Evolutionary conservation across 2,888 invertebrate genomes (phyloP).

Genomic region (Adelognathus sp.): DNA sequence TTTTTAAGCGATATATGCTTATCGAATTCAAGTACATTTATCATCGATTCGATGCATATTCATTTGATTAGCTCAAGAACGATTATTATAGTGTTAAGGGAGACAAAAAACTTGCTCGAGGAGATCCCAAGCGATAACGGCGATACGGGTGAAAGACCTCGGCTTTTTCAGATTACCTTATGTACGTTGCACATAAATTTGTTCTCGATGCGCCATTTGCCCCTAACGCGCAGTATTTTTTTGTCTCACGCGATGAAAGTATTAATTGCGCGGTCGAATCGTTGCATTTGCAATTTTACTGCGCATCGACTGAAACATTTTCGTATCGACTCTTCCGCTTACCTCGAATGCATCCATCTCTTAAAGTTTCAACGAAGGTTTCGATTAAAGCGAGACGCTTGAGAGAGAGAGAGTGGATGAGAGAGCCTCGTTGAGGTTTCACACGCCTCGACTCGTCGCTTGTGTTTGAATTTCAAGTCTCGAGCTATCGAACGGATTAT

Average conservation of each 20-base stretch:
- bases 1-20: no score
- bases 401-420: background rate
- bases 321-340: background rate
- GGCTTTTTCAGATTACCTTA: background rate
- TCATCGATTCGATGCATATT: no score
- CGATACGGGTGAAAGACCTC: background rate
- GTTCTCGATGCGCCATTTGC: background rate
- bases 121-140: no score
- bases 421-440: slow-evolving; percentile 8
- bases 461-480: slow-evolving; percentile 50
- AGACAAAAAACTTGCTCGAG: no score
- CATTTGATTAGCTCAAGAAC: no score
- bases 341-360: background rate
- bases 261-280: background rate
- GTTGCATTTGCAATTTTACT: background rate
- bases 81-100: no score
- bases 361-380: background rate
- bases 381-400: background rate
- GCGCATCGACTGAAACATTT: background rate
- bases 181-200: no score
- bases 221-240: background rate
- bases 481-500: slow-evolving; percentile 65
- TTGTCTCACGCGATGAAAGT: background rate
- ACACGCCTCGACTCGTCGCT: slow-evolving; percentile 3
- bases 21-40: no score